A percentile compares a stretch with the other conserved stretches of the same genome.
phyloP scores from a whole-genome alignment of 2,888 invertebrate species.

The Agrochola litura region DNA sequence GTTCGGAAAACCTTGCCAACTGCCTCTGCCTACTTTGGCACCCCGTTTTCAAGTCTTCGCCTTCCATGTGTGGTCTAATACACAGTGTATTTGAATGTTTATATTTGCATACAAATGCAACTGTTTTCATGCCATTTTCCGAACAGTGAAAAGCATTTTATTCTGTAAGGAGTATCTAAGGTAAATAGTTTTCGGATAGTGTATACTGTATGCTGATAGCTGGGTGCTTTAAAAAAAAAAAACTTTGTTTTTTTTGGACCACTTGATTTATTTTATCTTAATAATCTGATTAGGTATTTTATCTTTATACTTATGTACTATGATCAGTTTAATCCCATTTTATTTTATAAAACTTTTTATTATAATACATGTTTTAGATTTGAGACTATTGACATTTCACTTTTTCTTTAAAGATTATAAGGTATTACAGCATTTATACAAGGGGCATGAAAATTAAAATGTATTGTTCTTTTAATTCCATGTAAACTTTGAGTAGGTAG shows the following conservation, averaged over 20 bases:
- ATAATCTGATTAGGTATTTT: neutral
- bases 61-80: conserved; percentile 42
- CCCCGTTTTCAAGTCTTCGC: conserved; percentile 38
- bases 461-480: too few species aligned
- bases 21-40: conserved; percentile 46
- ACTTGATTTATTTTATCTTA: too few species aligned
- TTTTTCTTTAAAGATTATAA: too few species aligned
- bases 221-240: neutral
- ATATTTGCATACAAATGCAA: conserved; percentile 63
- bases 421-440: too few species aligned
- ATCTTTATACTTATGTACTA: too few species aligned
- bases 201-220: neutral
- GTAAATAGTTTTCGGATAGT: conserved; percentile 39
- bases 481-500: neutral
- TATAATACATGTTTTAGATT: too few species aligned
- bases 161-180: conserved; percentile 27
- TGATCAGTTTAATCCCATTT: too few species aligned
- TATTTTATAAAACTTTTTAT: too few species aligned
- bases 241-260: too few species aligned
- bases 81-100: conserved; percentile 52
- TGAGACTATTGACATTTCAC: too few species aligned
- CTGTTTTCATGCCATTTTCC: conserved; percentile 49
- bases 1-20: conserved; percentile 51
- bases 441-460: too few species aligned
- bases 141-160: conserved; percentile 43